Evolutionary conservation across 2,113 vertebrate genomes (phyloP).

Genomic region (Corythornis madagascariensis): DNA sequence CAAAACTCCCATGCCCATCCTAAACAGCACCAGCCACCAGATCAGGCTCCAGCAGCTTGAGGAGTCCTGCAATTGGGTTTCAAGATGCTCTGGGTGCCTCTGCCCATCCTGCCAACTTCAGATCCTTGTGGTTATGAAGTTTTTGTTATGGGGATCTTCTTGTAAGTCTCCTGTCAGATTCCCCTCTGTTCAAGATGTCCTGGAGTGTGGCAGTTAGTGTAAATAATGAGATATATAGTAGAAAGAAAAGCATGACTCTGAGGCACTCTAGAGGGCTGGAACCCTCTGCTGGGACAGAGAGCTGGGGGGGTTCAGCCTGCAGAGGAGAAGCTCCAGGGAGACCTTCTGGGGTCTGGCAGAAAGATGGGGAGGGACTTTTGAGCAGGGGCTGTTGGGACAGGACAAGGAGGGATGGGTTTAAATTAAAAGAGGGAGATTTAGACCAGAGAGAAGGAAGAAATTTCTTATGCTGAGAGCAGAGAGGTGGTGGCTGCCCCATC

Average conservation of each 20-base stretch:
- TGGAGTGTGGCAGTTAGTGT: neutral
- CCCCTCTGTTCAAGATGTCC: neutral
- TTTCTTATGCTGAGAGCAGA: too few relatives aligned
- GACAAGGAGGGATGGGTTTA: too few relatives aligned
- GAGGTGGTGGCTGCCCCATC: too few relatives aligned
- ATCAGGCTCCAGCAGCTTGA: neutral
- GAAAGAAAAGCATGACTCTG: neutral
- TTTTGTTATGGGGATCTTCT: neutral
- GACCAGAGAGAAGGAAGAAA: too few relatives aligned
- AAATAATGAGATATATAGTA: neutral
- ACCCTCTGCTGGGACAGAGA: neutral
- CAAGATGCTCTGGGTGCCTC: neutral
- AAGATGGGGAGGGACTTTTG: too few relatives aligned
- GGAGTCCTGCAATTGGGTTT: neutral
- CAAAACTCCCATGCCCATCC: neutral
- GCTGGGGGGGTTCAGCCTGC: neutral
- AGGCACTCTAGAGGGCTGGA: neutral
- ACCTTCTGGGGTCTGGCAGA: neutral
- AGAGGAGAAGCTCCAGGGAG: neutral
- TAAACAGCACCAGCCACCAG: neutral
- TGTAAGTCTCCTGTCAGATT: neutral
- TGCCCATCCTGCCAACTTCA: neutral
- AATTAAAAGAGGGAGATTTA: too few relatives aligned
- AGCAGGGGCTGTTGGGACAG: too few relatives aligned
- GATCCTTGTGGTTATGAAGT: neutral